Percentiles rank a stretch among this genome's conserved stretches.
Evolutionary conservation across 2,113 vertebrate genomes (phyloP).

Genomic region (Chauna torquata): DNA sequence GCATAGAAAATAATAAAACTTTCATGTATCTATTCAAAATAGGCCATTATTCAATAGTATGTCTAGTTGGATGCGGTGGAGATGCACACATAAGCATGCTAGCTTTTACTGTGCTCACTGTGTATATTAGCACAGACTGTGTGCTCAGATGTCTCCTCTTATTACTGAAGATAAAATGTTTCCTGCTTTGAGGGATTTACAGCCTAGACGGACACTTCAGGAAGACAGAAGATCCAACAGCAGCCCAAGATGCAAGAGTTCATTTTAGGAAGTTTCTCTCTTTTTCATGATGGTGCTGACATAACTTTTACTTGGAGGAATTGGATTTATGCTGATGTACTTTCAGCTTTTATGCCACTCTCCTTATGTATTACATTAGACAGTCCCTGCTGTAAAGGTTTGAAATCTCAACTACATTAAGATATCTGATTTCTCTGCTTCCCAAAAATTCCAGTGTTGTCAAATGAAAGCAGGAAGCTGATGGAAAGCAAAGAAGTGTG

Average conservation of each 20-base stretch:
- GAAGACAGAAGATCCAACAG: background rate
- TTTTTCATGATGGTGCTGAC: background rate
- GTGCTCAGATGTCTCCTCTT: background rate
- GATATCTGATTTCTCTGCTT: slow-evolving; percentile 28
- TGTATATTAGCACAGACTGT: background rate
- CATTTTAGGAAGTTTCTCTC: slow-evolving; percentile 11
- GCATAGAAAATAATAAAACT: background rate
- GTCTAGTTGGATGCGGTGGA: background rate
- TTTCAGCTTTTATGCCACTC: slow-evolving; percentile 14
- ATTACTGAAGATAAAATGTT: background rate
- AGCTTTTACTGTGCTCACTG: background rate
- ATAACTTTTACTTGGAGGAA: slow-evolving; percentile 22
- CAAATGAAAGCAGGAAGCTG: slow-evolving; percentile 22
- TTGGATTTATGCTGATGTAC: background rate
- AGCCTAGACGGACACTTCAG: background rate
- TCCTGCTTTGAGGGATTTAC: slow-evolving; percentile 27
- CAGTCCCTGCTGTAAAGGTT: background rate
- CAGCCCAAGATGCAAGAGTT: background rate
- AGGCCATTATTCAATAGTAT: background rate
- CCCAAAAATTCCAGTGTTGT: slow-evolving; percentile 28
- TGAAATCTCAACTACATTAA: slow-evolving; percentile 29
- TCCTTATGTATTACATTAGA: slow-evolving; percentile 7
- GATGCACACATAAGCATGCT: background rate
- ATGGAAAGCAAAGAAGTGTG: background rate
- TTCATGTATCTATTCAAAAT: background rate